A percentile compares a stretch with the other conserved stretches of the same genome.
These are phyloP conservation scores for Lamellibrachia columna DNA, from an alignment of 2,888 invertebrate species.

Conservation along the genomic window DNA sequence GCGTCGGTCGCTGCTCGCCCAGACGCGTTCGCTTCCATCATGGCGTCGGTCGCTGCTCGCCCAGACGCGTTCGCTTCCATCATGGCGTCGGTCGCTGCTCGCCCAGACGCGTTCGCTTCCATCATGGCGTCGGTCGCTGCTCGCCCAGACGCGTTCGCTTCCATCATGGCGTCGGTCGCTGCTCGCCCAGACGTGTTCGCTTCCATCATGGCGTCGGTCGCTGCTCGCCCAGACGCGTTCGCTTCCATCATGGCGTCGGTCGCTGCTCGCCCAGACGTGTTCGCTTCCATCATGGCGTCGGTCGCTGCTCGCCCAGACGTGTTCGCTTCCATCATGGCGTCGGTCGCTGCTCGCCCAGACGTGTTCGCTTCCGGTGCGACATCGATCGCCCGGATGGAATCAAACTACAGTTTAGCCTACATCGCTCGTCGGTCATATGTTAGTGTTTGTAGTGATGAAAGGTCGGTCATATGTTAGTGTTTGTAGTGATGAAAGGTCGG, in stretches of 20 bases:
- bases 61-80: not conserved
- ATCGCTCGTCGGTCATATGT: not conserved
- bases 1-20: not conserved
- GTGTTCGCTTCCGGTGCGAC: not conserved
- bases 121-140: too few relatives aligned
- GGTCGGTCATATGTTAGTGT: not conserved
- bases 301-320: too few relatives aligned
- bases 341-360: not conserved
- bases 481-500: not conserved
- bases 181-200: not conserved
- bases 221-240: too few relatives aligned
- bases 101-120: not conserved
- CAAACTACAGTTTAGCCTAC: not conserved
- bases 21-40: not conserved
- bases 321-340: not conserved
- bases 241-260: not conserved
- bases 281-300: too few relatives aligned
- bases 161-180: not conserved
- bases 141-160: not conserved
- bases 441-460: not conserved
- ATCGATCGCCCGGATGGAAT: not conserved
- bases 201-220: too few relatives aligned
- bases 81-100: not conserved
- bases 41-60: too few relatives aligned
- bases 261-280: not conserved